A percentile compares a stretch with the other conserved stretches of the same genome.
phyloP scores from a whole-genome alignment of 2,888 invertebrate genomes.

The Zelleria hepariella region DNA sequence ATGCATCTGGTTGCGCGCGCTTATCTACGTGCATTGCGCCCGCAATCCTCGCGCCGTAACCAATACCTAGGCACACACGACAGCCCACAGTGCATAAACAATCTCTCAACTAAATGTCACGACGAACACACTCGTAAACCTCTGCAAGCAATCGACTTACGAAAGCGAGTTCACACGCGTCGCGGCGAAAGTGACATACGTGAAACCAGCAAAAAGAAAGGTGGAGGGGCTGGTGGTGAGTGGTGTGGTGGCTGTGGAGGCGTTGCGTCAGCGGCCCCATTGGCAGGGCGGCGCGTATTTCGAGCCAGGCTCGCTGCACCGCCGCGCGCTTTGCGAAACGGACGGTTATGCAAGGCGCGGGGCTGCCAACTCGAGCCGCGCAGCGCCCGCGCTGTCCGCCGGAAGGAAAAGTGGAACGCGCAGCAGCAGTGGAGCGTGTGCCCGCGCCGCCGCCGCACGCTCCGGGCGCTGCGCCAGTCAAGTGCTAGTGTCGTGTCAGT shows the following conservation, averaged over 20 bases:
- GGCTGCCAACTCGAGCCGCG: conserved; percentile 65
- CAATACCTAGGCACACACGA: background rate
- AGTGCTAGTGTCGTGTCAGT: conserved; percentile 68
- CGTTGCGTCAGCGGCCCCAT: conserved; percentile 55
- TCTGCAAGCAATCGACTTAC: conserved; percentile 1
- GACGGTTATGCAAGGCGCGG: conserved; percentile 68
- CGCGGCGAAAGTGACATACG: conserved; percentile 59
- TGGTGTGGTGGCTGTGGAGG: conserved; percentile 14
- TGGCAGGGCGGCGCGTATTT: conserved; percentile 61
- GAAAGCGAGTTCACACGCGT: conserved; percentile 46
- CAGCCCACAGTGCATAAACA: background rate
- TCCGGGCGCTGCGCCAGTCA: conserved; percentile 46
- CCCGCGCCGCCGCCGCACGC: conserved; percentile 66
- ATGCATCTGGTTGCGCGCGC: conserved; percentile 43
- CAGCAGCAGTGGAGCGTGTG: conserved; percentile 64
- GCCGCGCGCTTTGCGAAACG: conserved; percentile 68
- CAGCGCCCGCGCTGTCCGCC: conserved; percentile 29
- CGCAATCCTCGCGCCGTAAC: conserved; percentile 16
- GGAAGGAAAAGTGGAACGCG: conserved; percentile 72
- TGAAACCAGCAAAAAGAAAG: conserved; percentile 31
- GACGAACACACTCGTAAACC: conserved; percentile 1
- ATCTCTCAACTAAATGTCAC: background rate
- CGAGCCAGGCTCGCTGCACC: conserved; percentile 59
- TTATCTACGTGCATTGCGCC: conserved; percentile 34
- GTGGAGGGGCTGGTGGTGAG: conserved; percentile 17